Evolutionary conservation across 2,797 vertebrate species (phyloP).

Genomic region (Alosa sapidissima): DNA sequence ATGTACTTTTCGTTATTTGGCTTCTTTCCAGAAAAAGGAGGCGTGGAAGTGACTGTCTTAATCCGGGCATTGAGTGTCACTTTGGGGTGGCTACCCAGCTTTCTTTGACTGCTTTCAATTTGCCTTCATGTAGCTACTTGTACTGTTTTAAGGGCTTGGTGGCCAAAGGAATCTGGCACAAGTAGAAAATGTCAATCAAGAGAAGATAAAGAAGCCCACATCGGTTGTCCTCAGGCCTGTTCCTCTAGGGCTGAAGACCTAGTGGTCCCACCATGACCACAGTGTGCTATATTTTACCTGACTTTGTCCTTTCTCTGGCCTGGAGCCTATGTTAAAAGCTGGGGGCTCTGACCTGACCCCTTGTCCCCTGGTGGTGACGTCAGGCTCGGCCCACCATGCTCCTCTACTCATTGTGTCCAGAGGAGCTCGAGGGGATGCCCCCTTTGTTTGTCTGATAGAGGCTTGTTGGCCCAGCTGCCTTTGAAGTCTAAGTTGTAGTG

Average conservation of each 20-base stretch:
- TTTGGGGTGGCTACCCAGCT: not conserved
- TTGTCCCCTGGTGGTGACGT: slow-evolving; percentile 11
- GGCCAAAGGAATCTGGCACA: not conserved
- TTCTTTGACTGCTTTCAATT: not conserved
- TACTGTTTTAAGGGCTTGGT: not conserved
- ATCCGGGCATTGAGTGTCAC: not conserved
- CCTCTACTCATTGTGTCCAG: slow-evolving; percentile 24
- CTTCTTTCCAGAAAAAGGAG: not conserved
- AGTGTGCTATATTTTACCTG: not conserved
- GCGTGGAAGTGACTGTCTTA: slow-evolving; percentile 2
- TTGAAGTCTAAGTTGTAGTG: slow-evolving; percentile 30
- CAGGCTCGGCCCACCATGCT: slow-evolving; percentile 12
- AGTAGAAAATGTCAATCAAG: not conserved
- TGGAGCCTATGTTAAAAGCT: not conserved
- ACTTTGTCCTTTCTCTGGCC: not conserved
- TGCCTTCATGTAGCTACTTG: not conserved
- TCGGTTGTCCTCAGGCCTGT: not conserved
- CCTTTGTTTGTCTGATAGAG: slow-evolving; percentile 40
- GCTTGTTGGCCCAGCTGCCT: slow-evolving; percentile 43
- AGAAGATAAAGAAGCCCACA: not conserved
- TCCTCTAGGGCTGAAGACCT: not conserved
- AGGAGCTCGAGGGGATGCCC: slow-evolving; percentile 39
- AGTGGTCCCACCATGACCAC: not conserved
- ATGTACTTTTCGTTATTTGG: not conserved
- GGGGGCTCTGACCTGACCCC: not conserved